Conservation (phyloP, 2,888 invertebrate species). For the Lacanobia oleracea region DNA sequence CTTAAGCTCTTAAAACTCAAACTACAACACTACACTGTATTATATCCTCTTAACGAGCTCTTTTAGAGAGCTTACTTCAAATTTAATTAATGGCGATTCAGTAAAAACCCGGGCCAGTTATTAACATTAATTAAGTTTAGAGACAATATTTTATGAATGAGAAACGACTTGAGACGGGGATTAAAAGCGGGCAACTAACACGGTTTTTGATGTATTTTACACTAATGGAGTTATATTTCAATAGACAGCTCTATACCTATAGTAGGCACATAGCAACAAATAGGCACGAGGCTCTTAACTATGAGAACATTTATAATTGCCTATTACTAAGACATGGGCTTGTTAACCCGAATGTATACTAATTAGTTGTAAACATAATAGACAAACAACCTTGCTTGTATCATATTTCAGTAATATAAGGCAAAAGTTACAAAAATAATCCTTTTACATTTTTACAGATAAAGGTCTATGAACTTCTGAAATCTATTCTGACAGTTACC, state of each 20-base stretch:
- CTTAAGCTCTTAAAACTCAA: constrained; percentile 85
- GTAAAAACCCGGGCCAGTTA: constrained; percentile 64
- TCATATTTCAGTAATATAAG: constrained; percentile 6
- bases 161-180: constrained; percentile 26
- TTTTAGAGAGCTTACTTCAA: constrained; percentile 78
- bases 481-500: neutral
- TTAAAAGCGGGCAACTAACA: constrained; percentile 20
- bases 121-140: constrained; percentile 65
- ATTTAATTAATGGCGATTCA: constrained; percentile 80
- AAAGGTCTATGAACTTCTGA: neutral
- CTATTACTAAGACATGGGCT: constrained; percentile 43
- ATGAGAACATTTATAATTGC: constrained; percentile 39
- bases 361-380: constrained; percentile 29
- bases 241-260: constrained; percentile 1
- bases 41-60: constrained; percentile 81
- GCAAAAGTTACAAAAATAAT: neutral
- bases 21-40: constrained; percentile 81
- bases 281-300: constrained; percentile 17
- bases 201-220: constrained; percentile 19
- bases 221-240: constrained; percentile 13
- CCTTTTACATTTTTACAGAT: neutral
- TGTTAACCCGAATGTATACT: constrained; percentile 48
- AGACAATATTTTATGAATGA: constrained; percentile 55
- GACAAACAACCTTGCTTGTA: constrained; percentile 13
- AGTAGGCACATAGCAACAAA: constrained; percentile 10